Evolutionary conservation across 2,888 invertebrate genomes (phyloP), one percentile per base, ranked within the genome.

Genomic region (Notodonta dromedarius): DNA sequence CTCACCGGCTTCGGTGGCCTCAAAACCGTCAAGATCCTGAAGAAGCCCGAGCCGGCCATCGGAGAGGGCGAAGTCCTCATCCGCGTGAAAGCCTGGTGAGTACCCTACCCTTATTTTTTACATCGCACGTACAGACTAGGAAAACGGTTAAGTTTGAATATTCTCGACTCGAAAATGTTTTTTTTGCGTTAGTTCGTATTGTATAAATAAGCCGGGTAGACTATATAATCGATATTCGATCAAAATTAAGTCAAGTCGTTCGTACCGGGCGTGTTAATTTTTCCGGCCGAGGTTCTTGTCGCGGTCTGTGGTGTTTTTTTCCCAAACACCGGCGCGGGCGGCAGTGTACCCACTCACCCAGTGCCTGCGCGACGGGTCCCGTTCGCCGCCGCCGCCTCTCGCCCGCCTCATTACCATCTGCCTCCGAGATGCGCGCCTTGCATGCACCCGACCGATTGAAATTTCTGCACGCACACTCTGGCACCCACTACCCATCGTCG

Each of bases 11-110:
- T 97, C 90, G 98, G 98, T 51, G 97, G 97, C 53, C 94, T 97
- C 67, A 97, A 97, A 89, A 96, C 96, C 84, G 96, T 98, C 76
- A 97, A 97, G 93, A 96, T 97, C 73, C 94, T 96, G 80, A 97
- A 96, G 89, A 96, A 96, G 84, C 96, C 97, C 39, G 97, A 97
- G 85, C 96, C 97, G 51, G 90, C 95, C 74, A 85, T 95, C 61
- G 94, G 91, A 75, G 96, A 96, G 84, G 96, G 96, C 77, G 96
- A 98, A 88, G 96, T 98, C 68, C 94, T 97, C 65, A 96, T 98
- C 82, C 94, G 97, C 74, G 97, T 97, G 61, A 97, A 96, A 89
- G 97, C 97, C 81, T 97, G 97, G 98, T 98, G 83, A 96, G 97
- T 95, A 66, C 66, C 67, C 63, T 63, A 55, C 59, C 40, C 55